Base-by-base conservation (phyloP, 2,888 invertebrate genomes). In the Auanema freiburgensis region DNA sequence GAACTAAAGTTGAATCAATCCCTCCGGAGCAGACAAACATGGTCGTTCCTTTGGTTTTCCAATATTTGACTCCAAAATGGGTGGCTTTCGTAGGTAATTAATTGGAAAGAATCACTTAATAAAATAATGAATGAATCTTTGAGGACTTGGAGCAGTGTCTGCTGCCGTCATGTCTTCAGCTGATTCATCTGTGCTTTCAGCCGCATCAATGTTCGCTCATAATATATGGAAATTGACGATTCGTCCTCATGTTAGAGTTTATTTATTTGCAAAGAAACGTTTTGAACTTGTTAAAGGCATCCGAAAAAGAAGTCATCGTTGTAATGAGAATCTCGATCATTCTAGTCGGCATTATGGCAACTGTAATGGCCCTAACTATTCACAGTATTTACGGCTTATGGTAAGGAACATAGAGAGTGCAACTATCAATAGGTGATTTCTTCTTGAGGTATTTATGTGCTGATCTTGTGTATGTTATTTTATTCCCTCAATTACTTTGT, bases 121-220 rank as follows among this genome's bases (percentile, higher is more conserved):
- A 43, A 1, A 23, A 16, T 10, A 54, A 59, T 1, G 10, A 25
- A 24, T 1, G 1, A 16, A 12, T 16, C 2, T 18, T 71, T 49
- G 56, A 77, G 79, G 80, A 11, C 88, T 98, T 71, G 98, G 98
- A 0, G 97, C 97, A 8, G 95, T 98, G 8, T 96, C 96, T 0
- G 98, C 97, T 1, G 97, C 97, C 21, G 97, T 98, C 72, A 98
- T 98, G 97, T 96, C 96, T 43, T 96, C 96, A 0, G 97, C 97
- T 0, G 97, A 98, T 86, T 97, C 97, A 59, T 96, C 96, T 77
- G 93, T 98, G 57, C 88, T 98, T 21, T 95, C 96, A 23, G 97
- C 97, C 2, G 93, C 93, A 77, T 94, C 96, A 33, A 97, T 98
- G 97, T 98, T 98, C 84, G 96, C 97, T 68, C 89, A 96, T 84